A percentile compares a stretch with the other conserved stretches of the same genome.
These are phyloP conservation scores for Fratercula arctica DNA, from an alignment of 2,797 vertebrate species.

Conservation along the genomic window DNA sequence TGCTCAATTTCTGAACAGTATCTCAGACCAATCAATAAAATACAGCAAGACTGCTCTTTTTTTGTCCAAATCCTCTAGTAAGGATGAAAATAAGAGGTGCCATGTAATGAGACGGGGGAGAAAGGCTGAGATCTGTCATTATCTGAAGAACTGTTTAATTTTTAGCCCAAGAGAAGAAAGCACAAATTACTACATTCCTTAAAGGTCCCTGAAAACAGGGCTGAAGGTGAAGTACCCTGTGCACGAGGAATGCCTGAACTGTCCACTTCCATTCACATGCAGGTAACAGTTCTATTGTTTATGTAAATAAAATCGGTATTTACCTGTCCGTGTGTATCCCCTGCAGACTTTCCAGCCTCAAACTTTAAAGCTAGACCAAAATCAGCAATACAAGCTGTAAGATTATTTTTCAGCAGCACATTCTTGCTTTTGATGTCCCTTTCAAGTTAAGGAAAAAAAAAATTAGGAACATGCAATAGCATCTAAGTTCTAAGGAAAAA, in stretches of 20 bases:
- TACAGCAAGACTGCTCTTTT: fast-evolving
- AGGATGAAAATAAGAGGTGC: neutral
- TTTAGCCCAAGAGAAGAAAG: neutral
- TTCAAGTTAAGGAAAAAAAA: constrained; percentile 5
- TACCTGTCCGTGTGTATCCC: constrained; percentile 97
- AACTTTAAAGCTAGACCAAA: constrained; percentile 96
- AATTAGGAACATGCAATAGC: neutral
- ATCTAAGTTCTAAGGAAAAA: neutral
- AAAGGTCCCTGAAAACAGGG: neutral
- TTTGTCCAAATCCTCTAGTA: neutral
- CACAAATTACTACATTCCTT: neutral
- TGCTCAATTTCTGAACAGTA: fast-evolving
- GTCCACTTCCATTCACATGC: neutral
- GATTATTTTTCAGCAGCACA: constrained; percentile 91
- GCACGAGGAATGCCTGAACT: neutral
- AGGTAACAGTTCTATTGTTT: too few relatives aligned
- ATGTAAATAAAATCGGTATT: neutral
- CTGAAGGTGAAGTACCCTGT: fast-evolving
- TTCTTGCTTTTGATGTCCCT: constrained; percentile 99
- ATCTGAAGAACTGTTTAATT: neutral
- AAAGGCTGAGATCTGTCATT: neutral
- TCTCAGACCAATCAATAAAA: neutral
- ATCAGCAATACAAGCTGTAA: constrained; percentile 94
- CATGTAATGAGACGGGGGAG: neutral
- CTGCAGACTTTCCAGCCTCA: constrained; percentile 95